Conservation (phyloP, 2,113 vertebrate species). For the Anarrhichthys ocellatus region DNA sequence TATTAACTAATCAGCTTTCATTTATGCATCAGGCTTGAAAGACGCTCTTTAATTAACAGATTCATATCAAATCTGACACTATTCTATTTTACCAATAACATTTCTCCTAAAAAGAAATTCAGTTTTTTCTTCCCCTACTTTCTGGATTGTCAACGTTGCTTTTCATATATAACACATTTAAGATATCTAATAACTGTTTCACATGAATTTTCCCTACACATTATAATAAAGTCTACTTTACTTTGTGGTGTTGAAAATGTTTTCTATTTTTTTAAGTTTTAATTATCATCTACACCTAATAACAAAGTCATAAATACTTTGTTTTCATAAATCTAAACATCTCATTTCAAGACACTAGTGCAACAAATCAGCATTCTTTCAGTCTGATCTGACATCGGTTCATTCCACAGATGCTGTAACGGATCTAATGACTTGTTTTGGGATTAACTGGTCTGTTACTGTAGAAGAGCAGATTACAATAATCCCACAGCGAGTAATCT, state of each 20-base stretch:
- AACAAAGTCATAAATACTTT: neutral
- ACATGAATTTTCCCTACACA: neutral
- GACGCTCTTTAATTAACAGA: neutral
- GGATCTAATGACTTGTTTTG: neutral
- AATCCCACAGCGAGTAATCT: constrained; percentile 23
- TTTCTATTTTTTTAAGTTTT: neutral
- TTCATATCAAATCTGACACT: too few species aligned
- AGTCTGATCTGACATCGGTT: neutral
- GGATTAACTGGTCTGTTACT: neutral
- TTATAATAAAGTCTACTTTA: neutral
- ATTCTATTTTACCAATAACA: too few species aligned
- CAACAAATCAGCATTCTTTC: neutral
- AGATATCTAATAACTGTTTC: neutral
- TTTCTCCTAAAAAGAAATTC: too few species aligned
- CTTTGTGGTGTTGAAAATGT: neutral
- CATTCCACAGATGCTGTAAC: neutral
- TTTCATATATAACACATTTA: neutral
- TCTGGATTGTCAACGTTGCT: neutral
- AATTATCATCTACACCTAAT: neutral
- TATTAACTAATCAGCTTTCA: too few species aligned
- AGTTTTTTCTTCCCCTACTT: too few species aligned
- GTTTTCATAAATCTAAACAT: neutral
- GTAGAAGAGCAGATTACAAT: neutral
- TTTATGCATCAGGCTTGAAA: neutral
- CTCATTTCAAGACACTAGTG: neutral